phyloP scores from a whole-genome alignment of 2,113 vertebrate genomes.

The Eurystomus gularis region DNA sequence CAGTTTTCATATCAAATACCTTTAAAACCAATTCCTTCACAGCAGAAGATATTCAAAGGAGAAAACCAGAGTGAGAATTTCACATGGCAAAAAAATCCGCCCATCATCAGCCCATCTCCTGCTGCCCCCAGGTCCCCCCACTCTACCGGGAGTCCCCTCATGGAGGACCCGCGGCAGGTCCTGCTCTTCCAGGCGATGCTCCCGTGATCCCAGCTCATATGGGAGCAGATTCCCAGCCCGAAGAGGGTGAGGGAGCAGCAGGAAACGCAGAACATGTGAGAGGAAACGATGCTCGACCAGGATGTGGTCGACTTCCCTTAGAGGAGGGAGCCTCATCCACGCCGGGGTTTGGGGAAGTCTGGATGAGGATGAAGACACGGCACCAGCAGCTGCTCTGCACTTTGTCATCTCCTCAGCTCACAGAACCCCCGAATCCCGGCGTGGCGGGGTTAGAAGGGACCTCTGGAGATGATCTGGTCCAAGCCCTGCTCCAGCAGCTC shows the following conservation, averaged over 20 bases:
- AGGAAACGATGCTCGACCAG: neutral
- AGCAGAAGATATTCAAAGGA: neutral
- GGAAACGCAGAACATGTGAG: neutral
- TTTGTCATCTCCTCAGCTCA: neutral
- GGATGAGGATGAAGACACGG: neutral
- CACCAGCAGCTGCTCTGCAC: neutral
- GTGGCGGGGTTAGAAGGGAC: no score
- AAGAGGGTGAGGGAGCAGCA: neutral
- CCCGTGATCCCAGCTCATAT: rapidly evolving
- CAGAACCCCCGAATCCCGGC: no score
- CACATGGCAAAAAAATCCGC: rapidly evolving
- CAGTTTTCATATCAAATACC: neutral
- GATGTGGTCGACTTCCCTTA: neutral
- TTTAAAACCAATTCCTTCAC: neutral
- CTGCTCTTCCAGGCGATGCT: neutral
- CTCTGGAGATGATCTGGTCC: no score
- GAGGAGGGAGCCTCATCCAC: neutral
- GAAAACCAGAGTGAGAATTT: neutral
- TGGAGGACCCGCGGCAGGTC: no score
- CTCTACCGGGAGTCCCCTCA: rapidly evolving
- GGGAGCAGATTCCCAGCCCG: neutral
- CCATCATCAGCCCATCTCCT: neutral
- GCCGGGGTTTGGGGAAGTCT: neutral
- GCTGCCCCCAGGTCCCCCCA: neutral
- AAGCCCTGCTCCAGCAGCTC: no score